Conservation (phyloP, 2,113 vertebrate species). For the Myocastor coypus region DNA sequence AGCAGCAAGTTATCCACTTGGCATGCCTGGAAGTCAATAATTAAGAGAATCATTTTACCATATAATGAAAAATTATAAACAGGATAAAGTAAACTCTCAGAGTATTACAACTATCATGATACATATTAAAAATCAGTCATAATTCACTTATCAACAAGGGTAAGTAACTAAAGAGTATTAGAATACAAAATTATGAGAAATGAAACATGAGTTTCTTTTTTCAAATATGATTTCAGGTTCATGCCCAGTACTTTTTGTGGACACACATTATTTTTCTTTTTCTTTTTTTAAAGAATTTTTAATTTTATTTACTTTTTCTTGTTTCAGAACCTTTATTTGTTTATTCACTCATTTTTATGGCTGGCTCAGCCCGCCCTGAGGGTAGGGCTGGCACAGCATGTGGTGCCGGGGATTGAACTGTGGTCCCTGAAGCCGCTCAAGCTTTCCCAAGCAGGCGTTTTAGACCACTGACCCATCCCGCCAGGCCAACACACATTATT, state of each 20-base stretch:
- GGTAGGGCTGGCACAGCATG: too few relatives aligned
- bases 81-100: conserved; percentile 42
- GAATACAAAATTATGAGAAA: conserved; percentile 20
- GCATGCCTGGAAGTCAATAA: neutral
- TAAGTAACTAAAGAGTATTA: neutral
- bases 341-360: too few relatives aligned
- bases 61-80: conserved; percentile 31
- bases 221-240: conserved; percentile 50
- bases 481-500: too few relatives aligned
- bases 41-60: conserved; percentile 19
- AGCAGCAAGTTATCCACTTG: neutral
- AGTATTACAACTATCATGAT: conserved; percentile 10
- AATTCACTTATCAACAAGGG: conserved; percentile 21
- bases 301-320: too few relatives aligned
- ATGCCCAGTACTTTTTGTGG: neutral
- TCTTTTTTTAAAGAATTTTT: too few relatives aligned
- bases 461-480: too few relatives aligned
- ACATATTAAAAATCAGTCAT: neutral
- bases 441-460: too few relatives aligned
- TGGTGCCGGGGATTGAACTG: too few relatives aligned
- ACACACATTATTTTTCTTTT: too few relatives aligned
- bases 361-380: too few relatives aligned
- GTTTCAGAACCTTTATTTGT: too few relatives aligned
- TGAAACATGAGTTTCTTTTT: neutral
- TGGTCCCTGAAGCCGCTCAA: too few relatives aligned